Percentiles rank a stretch among this genome's conserved stretches.
Conservation (phyloP, 2,113 vertebrate species). For the Fregetta grallaria region DNA sequence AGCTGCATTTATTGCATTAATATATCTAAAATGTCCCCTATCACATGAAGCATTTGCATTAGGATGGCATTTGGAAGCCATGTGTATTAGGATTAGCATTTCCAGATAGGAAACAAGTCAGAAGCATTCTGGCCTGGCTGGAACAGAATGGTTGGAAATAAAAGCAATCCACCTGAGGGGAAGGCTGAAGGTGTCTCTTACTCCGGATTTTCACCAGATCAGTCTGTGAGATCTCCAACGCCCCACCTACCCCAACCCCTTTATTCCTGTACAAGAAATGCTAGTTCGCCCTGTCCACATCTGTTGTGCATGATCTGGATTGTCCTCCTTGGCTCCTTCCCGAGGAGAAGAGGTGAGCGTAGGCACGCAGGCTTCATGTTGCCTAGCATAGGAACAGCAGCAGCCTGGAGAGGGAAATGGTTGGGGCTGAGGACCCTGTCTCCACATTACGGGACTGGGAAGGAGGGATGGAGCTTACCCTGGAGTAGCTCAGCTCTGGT, state of each 20-base stretch:
- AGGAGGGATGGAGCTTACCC: not conserved
- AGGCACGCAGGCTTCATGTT: rapidly evolving
- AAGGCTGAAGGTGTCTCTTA: not conserved
- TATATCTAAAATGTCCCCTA: not conserved
- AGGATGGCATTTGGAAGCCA: not conserved
- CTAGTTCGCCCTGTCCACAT: not conserved
- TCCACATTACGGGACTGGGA: rapidly evolving
- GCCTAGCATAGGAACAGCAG: not conserved
- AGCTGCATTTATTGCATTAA: not conserved
- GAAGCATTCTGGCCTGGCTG: not conserved
- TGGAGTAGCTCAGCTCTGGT: not conserved
- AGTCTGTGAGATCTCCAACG: not conserved
- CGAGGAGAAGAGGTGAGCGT: not conserved
- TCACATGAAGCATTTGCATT: not conserved
- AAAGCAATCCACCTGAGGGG: not conserved
- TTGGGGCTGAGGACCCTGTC: not conserved
- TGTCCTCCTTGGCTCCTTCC: not conserved
- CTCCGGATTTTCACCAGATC: not conserved
- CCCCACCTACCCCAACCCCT: not conserved
- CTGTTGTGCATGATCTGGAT: rapidly evolving
- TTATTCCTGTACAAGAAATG: not conserved
- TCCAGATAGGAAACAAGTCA: not conserved
- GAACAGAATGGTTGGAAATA: not conserved
- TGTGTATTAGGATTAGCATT: not conserved
- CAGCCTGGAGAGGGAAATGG: not conserved